phyloP scores from a whole-genome alignment of 1,140 invertebrate species.

The Anoplophora glabripennis region DNA sequence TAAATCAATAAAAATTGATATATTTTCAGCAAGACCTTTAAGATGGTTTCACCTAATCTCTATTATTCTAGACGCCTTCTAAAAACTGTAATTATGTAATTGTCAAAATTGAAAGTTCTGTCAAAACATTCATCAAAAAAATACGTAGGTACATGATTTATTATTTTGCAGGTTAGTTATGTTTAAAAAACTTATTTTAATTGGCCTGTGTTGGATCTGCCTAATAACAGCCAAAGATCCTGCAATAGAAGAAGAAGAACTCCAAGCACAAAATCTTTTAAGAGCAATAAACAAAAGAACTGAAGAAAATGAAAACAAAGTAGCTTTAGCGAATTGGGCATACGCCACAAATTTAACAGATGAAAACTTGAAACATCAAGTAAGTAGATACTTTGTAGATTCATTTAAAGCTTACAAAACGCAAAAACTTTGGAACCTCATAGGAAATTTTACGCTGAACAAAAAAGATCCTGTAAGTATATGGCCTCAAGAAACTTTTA shows the following conservation, averaged over 20 bases:
- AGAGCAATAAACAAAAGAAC: slow-evolving; percentile 57
- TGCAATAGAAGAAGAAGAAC: slow-evolving; percentile 57
- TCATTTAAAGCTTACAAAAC: neutral
- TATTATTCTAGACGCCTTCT: no score
- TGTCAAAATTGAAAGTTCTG: no score
- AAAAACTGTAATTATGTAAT: no score
- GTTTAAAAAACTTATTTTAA: neutral
- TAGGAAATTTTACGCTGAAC: no score
- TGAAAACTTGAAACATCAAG: slow-evolving; percentile 61
- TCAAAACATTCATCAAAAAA: no score
- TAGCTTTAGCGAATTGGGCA: slow-evolving; percentile 60
- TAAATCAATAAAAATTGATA: no score
- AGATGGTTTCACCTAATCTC: no score
- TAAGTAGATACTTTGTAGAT: slow-evolving; percentile 10
- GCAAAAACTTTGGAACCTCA: no score
- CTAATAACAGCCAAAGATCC: slow-evolving; percentile 42
- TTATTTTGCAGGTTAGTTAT: slow-evolving; percentile 3
- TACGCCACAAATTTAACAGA: slow-evolving; percentile 74
- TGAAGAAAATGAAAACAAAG: slow-evolving; percentile 56
- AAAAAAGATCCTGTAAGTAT: no score
- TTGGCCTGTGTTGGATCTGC: neutral
- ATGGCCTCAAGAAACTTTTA: no score
- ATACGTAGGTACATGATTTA: no score
- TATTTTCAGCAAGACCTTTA: no score
- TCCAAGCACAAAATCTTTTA: slow-evolving; percentile 59